phyloP scores from a whole-genome alignment of 2,113 vertebrate genomes.

The Polypterus senegalus region DNA sequence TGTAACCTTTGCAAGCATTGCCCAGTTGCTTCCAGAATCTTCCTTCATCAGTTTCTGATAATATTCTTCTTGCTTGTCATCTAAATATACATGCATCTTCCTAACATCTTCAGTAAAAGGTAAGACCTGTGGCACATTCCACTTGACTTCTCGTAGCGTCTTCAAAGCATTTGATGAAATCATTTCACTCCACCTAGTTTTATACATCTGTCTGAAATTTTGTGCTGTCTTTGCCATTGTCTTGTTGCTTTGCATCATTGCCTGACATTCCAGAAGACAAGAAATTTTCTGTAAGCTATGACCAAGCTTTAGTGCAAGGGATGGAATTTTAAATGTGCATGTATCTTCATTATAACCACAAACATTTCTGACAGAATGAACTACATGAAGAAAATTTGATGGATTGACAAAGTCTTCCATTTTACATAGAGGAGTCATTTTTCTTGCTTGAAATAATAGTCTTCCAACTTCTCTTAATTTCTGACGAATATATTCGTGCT shows the following conservation, averaged over 20 bases:
- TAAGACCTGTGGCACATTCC: constrained; percentile 8
- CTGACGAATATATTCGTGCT: constrained; percentile 15
- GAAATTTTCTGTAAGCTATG: constrained; percentile 7
- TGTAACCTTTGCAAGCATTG: no score
- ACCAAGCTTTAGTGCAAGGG: constrained; percentile 15
- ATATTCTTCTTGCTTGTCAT: neutral
- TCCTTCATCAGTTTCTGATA: neutral
- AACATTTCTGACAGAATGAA: constrained; percentile 12
- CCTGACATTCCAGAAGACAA: constrained; percentile 9
- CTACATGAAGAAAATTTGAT: constrained; percentile 10
- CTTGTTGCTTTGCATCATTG: constrained; percentile 1
- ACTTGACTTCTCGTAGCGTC: neutral
- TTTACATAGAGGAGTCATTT: constrained; percentile 1
- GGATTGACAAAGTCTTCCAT: constrained; percentile 12
- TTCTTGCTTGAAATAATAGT: constrained; percentile 3
- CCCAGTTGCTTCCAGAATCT: neutral
- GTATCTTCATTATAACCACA: constrained; percentile 10
- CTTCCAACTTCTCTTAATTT: constrained; percentile 16
- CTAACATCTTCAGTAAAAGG: constrained; percentile 13
- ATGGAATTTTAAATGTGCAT: constrained; percentile 7
- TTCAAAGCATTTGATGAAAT: neutral
- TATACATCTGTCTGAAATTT: constrained; percentile 1
- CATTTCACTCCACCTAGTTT: constrained; percentile 7
- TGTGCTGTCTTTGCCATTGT: neutral
- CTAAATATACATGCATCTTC: neutral